phyloP scores from a whole-genome alignment of 2,113 vertebrate species.

The Hymenochirus boettgeri region DNA sequence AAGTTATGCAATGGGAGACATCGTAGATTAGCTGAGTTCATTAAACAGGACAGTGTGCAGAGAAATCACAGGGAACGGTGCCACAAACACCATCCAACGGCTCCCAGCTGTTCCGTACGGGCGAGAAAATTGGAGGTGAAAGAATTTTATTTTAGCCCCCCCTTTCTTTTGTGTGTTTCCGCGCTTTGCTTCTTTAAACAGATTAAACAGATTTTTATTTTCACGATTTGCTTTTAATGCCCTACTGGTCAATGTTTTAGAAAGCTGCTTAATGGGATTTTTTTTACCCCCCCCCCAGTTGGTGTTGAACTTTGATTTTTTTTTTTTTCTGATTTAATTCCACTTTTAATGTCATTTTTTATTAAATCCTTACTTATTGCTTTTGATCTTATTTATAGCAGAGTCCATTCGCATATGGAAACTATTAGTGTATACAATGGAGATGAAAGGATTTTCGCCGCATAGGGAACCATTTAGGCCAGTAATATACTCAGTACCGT shows the following conservation, averaged over 20 bases:
- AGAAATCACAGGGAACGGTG: not conserved
- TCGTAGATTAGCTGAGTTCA: slow-evolving; percentile 44
- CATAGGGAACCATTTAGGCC: slow-evolving; percentile 58
- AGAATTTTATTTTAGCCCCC: not conserved
- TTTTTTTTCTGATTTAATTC: slow-evolving; percentile 56
- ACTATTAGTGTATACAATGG: slow-evolving; percentile 60
- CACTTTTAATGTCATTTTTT: slow-evolving; percentile 57
- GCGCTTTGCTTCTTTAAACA: slow-evolving; percentile 8
- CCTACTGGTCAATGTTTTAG: slow-evolving; percentile 25
- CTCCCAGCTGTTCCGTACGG: too few relatives aligned
- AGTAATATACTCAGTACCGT: slow-evolving; percentile 47
- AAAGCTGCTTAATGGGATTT: slow-evolving; percentile 41
- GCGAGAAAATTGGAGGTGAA: not conserved
- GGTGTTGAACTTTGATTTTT: slow-evolving; percentile 47
- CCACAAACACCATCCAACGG: not conserved
- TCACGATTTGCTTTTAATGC: slow-evolving; percentile 38
- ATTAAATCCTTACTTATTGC: slow-evolving; percentile 66
- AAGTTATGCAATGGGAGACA: slow-evolving; percentile 51
- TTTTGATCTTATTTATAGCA: slow-evolving; percentile 75
- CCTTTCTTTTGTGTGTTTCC: not conserved
- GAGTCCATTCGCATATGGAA: slow-evolving; percentile 69
- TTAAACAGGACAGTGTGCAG: slow-evolving; percentile 38
- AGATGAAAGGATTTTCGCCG: slow-evolving; percentile 64
- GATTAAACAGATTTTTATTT: slow-evolving; percentile 27
- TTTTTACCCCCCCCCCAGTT: too few relatives aligned